These are phyloP conservation scores for Dione juno DNA, from an alignment of 2,888 invertebrate species.

Conservation along the genomic window DNA sequence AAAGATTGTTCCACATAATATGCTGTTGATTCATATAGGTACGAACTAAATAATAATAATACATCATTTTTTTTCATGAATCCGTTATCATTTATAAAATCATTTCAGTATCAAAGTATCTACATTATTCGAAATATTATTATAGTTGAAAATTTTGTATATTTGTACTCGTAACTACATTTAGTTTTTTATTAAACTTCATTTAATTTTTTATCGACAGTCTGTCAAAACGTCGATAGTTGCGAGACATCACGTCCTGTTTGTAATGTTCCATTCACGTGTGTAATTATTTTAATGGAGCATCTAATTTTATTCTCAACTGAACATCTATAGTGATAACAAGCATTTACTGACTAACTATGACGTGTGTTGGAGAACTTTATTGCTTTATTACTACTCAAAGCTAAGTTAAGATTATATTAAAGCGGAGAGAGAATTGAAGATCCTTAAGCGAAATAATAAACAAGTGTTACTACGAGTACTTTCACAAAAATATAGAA, in stretches of 20 bases:
- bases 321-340: slow-evolving; percentile 30
- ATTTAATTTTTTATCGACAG: not conserved
- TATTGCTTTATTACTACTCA: not conserved
- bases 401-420: not conserved
- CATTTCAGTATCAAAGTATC: too few relatives aligned
- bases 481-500: not conserved
- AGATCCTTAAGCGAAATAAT: not conserved
- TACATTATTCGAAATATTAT: too few relatives aligned
- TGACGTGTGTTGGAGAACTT: not conserved
- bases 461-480: not conserved
- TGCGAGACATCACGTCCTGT: slow-evolving; percentile 52
- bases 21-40: not conserved
- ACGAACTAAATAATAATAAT: not conserved
- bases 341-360: slow-evolving; percentile 26
- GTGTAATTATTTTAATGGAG: slow-evolving; percentile 39
- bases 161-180: too few relatives aligned
- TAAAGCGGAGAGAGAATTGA: not conserved
- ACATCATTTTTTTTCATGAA: not conserved
- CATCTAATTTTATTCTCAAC: slow-evolving; percentile 36
- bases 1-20: slow-evolving; percentile 60
- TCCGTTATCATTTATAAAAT: too few relatives aligned
- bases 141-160: too few relatives aligned
- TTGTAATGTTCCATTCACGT: slow-evolving; percentile 24
- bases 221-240: slow-evolving; percentile 52
- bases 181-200: not conserved